Percentiles rank a stretch among this genome's conserved stretches.
Conservation (phyloP, 2,113 vertebrate genomes). For the Vidua chalybeata region DNA sequence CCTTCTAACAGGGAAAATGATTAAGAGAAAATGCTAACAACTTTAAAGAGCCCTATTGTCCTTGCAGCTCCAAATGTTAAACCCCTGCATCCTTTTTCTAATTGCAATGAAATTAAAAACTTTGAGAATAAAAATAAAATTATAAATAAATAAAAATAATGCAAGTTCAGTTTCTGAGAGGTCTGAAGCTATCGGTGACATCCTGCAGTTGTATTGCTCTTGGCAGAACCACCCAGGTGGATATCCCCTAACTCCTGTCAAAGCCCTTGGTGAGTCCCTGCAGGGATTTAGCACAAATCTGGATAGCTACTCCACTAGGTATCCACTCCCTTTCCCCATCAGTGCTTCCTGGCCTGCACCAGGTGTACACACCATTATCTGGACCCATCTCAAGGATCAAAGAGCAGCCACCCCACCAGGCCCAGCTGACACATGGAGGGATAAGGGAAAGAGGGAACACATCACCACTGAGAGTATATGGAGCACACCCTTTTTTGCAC, state of each 20-base stretch:
- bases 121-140: not conserved
- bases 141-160: not conserved
- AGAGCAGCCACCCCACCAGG: not conserved
- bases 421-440: not conserved
- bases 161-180: not conserved
- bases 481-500: no score
- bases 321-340: not conserved
- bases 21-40: not conserved
- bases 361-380: not conserved
- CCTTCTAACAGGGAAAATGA: not conserved
- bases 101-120: not conserved
- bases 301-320: no score
- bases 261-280: not conserved
- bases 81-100: not conserved
- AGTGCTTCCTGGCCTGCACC: not conserved
- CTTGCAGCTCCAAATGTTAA: not conserved
- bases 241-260: not conserved
- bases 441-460: not conserved
- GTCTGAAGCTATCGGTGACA: not conserved
- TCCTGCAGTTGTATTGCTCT: not conserved
- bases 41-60: not conserved
- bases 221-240: not conserved
- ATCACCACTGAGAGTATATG: accelerated
- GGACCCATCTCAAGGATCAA: not conserved
- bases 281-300: not conserved